Base-by-base conservation (phyloP, 2,888 invertebrate species). In the Volucella inflata region DNA sequence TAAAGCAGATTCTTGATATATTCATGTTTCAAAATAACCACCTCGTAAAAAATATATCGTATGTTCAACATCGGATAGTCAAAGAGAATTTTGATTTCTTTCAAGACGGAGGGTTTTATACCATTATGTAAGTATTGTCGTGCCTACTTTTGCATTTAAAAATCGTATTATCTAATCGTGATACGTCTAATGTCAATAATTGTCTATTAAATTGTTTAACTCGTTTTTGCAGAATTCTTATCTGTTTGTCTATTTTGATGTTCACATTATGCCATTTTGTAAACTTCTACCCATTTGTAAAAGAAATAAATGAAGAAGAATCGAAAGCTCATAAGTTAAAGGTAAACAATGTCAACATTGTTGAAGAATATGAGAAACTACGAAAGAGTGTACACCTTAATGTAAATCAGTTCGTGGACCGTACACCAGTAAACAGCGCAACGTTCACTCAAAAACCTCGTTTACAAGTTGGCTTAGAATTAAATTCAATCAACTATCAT, bases 51-150 rank as follows among this genome's bases (percentile, higher is more conserved):
- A 89, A 90, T 85, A 88, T 87, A n/a, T 89, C 89, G 1, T 88
- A 89, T 14, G 55, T 89, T 2, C 80, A 88, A n/a, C 88, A 90
- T 51, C 87, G 89, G 10, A 84, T 88, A 17, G 78, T 90, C 0
- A 84, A 71, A 0, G 88, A 89, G 36, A 87, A 75, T n/a, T 90
- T 90, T 72, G 87, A 88, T 36, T 65, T 89, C 44, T 84, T 88
- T 30, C 87, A 90, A 9, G 90, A 90, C 81, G 85, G 87, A 1
- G 88, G 89, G 59, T 89, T 89, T 65, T 90, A 89, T 77, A 88
- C 89, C 42, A 76, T 90, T 50, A 84, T 89, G 90, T 90, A 87
- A 87, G 89, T 84, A 59, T 38, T 21, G 11, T 50, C 6, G 6
- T 30, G 6, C 6, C 6, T 30, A 40, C 10, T 10, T 16, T 42